Conservation (phyloP, 2,113 vertebrate genomes). For the Epinephelus cyanopodus region DNA sequence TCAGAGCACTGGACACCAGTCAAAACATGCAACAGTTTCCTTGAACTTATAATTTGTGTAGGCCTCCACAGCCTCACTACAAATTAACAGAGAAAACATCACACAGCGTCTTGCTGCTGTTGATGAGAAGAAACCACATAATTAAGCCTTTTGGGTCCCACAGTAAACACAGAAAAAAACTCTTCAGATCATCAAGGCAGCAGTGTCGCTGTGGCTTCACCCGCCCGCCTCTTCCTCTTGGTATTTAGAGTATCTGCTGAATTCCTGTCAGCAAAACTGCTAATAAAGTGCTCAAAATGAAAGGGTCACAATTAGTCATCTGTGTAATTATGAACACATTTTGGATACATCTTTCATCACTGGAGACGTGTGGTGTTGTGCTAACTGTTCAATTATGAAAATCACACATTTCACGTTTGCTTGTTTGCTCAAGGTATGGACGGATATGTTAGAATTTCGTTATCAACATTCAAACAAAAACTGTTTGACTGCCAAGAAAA, state of each 20-base stretch:
- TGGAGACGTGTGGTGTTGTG: not conserved
- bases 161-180: conserved; percentile 50
- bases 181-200: conserved; percentile 41
- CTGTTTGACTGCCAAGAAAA: not conserved
- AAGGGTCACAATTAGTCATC: conserved; percentile 34
- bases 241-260: conserved; percentile 24
- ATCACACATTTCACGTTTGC: not conserved
- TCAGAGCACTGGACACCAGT: conserved; percentile 30
- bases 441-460: not conserved
- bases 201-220: conserved; percentile 16
- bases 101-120: conserved; percentile 37
- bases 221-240: conserved; percentile 6
- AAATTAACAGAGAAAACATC: conserved; percentile 72
- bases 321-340: conserved; percentile 48
- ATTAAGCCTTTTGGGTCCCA: conserved; percentile 49
- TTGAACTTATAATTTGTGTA: conserved; percentile 56
- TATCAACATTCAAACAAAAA: not conserved
- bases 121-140: conserved; percentile 63
- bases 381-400: not conserved
- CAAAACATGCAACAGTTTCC: conserved; percentile 47
- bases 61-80: conserved; percentile 50
- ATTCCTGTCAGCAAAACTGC: conserved; percentile 29
- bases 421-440: not conserved
- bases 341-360: conserved; percentile 23
- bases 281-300: conserved; percentile 32